These are phyloP conservation scores for Perca schrenkii DNA, from an alignment of 2,113 vertebrate species.

Conservation along the genomic window DNA sequence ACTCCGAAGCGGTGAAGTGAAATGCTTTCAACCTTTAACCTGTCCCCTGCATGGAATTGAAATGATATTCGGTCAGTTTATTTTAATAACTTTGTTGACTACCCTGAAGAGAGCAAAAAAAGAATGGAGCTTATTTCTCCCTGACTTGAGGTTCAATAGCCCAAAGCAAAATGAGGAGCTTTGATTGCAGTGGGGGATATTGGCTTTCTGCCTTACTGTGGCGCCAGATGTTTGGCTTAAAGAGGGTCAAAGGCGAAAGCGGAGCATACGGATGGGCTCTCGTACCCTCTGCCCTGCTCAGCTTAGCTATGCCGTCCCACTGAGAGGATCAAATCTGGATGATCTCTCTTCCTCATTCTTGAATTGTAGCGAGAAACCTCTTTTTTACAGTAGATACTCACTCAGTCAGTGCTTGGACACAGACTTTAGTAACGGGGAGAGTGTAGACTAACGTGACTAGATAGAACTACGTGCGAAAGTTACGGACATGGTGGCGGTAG, in stretches of 20 bases:
- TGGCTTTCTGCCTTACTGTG: constrained; percentile 41
- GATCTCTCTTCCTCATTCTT: constrained; percentile 53
- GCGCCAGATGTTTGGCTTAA: constrained; percentile 68
- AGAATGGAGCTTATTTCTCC: background rate
- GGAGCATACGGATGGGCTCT: constrained; percentile 35
- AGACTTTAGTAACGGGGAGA: no score
- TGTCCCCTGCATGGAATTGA: background rate
- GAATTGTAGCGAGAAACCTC: background rate
- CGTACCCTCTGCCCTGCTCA: constrained; percentile 17
- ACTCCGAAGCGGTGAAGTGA: background rate
- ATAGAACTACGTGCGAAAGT: no score
- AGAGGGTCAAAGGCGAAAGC: constrained; percentile 46
- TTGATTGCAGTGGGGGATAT: constrained; percentile 22
- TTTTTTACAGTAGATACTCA: no score
- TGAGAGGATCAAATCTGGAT: constrained; percentile 60
- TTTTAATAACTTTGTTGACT: background rate
- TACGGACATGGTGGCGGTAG: no score
- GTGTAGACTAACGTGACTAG: no score
- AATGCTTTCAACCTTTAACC: background rate
- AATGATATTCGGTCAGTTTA: background rate
- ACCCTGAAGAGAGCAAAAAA: background rate
- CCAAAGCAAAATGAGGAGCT: background rate
- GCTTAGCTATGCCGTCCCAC: constrained; percentile 47
- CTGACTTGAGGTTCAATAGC: background rate
- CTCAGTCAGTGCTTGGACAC: no score